Evolutionary conservation across 2,113 vertebrate genomes (phyloP).

Genomic region (Todiramphus saurophagus): DNA sequence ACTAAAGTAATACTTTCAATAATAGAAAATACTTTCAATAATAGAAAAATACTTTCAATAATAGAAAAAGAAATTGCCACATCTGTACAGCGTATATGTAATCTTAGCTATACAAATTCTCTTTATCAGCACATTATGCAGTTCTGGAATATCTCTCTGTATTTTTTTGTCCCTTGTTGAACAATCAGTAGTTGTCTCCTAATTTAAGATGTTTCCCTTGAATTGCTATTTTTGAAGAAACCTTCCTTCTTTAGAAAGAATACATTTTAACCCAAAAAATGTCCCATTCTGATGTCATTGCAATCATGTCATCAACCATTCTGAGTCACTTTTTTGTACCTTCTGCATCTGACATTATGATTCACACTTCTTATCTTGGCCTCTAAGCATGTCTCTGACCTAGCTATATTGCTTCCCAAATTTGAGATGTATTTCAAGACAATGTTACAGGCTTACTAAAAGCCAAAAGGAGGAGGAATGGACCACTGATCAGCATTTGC

Average conservation of each 20-base stretch:
- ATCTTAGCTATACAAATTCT: background rate
- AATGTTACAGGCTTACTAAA: background rate
- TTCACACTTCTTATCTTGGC: background rate
- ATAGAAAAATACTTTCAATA: background rate
- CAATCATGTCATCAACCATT: background rate
- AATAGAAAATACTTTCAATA: background rate
- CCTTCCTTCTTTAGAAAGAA: background rate
- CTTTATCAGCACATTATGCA: background rate
- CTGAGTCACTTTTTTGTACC: background rate
- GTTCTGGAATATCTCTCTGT: background rate
- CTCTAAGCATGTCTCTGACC: background rate
- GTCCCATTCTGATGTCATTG: background rate
- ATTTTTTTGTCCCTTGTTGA: background rate
- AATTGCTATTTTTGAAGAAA: background rate
- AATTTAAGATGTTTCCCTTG: background rate
- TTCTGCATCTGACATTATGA: background rate
- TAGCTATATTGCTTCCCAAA: background rate
- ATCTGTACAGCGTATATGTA: background rate
- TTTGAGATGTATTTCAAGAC: background rate
- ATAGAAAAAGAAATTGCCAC: background rate
- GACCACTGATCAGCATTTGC: background rate
- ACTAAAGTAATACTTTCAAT: background rate
- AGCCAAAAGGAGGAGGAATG: background rate
- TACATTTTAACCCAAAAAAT: background rate
- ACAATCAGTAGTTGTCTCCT: background rate